Base-by-base conservation (phyloP, 2,888 invertebrate species). In the Oxycera nigricornis region DNA sequence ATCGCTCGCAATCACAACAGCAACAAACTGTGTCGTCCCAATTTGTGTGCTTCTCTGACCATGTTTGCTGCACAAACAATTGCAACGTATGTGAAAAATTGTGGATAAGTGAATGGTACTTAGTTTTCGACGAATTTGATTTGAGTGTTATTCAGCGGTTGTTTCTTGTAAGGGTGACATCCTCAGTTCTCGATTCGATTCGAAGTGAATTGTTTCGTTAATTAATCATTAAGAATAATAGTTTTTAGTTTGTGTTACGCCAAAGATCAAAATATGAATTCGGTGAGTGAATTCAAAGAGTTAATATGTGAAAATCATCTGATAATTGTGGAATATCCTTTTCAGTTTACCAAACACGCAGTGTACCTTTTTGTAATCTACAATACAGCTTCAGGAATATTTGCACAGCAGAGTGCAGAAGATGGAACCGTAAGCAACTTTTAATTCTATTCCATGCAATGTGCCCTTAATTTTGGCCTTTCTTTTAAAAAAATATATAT, bases 71-170 rank as follows among this genome's bases (percentile, higher is more conserved):
- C 30, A 28, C 28, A 59, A 67, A 41, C 26, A 26, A 62, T 67
- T 52, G 70, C 70, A 70, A 22, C 52, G 70, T 70, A n/a, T 14
- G 70, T 70, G 14, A 55, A 55, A 70, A 55, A 35, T 31, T 31
- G 35, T 35, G 20, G 14, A 55, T 52, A 70, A 55, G 52, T 70
- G 17, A 70, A 22, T 31, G 30, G 22, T 70, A 70, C 70, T 52
- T 70, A 70, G 70, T 31, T 52, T 52, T 20, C 52, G 2, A 9
- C 52, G 30, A 55, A 52, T 70, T 70, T 46, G 31, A 24, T 52
- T 55, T 24, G 9, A 41, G 31, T 22, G 20, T 35, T 70, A 70
- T 52, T 70, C 14, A 14, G 14, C 24, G 26, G 30, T 70, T 22
- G 24, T 22, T 14, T 41, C 7, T 39, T 14, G 14, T 39, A n/a